Percentiles rank a stretch among this genome's conserved stretches.
phyloP scores from a whole-genome alignment of 2,113 vertebrate species.

The Caranx ignobilis region DNA sequence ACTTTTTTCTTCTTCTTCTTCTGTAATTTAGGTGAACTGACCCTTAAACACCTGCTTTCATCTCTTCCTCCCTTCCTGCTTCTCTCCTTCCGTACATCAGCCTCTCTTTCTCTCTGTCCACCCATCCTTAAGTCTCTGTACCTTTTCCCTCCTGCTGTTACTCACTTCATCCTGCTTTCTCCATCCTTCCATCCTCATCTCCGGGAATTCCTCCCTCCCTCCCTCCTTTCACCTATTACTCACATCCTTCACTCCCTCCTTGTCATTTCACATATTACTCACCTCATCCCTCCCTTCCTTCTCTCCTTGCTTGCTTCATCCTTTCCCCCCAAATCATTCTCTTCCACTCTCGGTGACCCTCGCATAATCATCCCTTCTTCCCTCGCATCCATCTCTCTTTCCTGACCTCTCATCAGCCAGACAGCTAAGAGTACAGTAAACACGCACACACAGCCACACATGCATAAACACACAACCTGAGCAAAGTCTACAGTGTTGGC shows the following conservation, averaged over 20 bases:
- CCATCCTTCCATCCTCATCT: not conserved
- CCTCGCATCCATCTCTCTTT: constrained; percentile 19
- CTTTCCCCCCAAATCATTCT: constrained; percentile 14
- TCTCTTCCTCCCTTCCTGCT: not conserved
- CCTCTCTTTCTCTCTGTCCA: not conserved
- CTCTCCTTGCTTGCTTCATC: constrained; percentile 19
- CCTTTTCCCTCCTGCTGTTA: constrained; percentile 10
- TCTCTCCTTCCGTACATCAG: not conserved
- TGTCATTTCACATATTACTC: constrained; percentile 48
- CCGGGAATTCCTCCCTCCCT: constrained; percentile 23
- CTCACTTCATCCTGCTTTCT: not conserved
- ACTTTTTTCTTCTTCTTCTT: not conserved
- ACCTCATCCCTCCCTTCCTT: constrained; percentile 34
- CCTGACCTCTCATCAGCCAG: constrained; percentile 49
- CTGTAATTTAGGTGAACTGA: not conserved
- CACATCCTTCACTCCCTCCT: constrained; percentile 40
- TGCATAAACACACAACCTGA: constrained; percentile 50
- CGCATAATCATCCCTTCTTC: not conserved
- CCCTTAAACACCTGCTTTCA: not conserved
- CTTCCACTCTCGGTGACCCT: not conserved
- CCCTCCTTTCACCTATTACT: constrained; percentile 39
- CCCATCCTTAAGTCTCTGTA: not conserved
- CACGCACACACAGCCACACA: constrained; percentile 42
- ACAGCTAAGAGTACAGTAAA: constrained; percentile 68
- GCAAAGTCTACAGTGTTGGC: constrained; percentile 61